phyloP scores from a whole-genome alignment of 2,113 vertebrate genomes.

The Macquaria ambigua region DNA sequence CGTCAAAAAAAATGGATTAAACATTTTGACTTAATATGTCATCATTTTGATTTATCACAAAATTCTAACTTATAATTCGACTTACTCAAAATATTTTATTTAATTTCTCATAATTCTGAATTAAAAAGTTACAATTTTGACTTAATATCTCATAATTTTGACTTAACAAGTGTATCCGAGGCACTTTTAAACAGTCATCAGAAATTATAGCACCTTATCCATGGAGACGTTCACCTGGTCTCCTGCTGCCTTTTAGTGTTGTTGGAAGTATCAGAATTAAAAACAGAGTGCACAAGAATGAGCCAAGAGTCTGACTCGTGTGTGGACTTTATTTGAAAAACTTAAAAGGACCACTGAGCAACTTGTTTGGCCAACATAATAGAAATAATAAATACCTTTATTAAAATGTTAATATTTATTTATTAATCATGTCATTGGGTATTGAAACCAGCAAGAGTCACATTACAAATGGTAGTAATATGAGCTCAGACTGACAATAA shows the following conservation, averaged over 20 bases:
- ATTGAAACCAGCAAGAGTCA: not conserved
- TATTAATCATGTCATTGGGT: not conserved
- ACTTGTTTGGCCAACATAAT: not conserved
- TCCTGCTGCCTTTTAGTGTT: not conserved
- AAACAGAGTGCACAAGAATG: not conserved
- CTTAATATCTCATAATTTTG: too few species aligned
- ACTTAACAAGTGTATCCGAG: too few species aligned
- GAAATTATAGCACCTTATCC: not conserved
- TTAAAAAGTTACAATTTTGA: too few species aligned
- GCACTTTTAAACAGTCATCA: not conserved
- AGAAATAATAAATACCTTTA: conserved; percentile 26
- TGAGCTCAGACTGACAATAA: not conserved
- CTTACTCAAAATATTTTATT: too few species aligned
- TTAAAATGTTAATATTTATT: conserved; percentile 6
- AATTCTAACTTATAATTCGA: too few species aligned
- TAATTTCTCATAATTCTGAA: too few species aligned
- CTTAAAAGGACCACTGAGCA: not conserved
- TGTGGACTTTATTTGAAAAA: conserved; percentile 9
- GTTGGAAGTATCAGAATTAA: not conserved
- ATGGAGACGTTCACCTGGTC: not conserved
- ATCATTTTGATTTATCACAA: too few species aligned
- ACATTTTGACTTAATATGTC: too few species aligned
- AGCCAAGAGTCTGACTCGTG: not conserved
- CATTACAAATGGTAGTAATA: not conserved
- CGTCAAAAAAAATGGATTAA: too few species aligned